These are phyloP conservation scores for Rhinichthys klamathensis DNA, from an alignment of 2,113 vertebrate species.

Conservation along the genomic window DNA sequence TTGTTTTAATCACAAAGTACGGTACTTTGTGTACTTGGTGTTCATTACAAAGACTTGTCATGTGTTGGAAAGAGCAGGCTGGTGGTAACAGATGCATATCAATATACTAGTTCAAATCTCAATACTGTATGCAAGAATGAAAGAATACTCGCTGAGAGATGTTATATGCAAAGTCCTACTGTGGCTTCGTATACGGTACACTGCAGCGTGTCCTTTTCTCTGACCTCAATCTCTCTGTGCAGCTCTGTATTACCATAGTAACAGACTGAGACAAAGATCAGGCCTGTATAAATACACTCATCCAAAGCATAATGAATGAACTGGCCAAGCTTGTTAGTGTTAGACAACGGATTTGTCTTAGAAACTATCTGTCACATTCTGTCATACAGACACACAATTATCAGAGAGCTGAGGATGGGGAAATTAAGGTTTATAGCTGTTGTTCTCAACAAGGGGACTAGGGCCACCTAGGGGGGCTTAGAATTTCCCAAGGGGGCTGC, in stretches of 20 bases:
- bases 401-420: background rate
- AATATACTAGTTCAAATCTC: background rate
- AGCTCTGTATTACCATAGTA: constrained; percentile 30
- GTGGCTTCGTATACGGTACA: background rate
- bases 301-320: constrained; percentile 12
- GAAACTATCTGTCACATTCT: constrained; percentile 3
- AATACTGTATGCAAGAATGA: background rate
- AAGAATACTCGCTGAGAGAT: constrained; percentile 1
- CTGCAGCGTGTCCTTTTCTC: constrained; percentile 21
- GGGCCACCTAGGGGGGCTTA: background rate
- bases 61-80: background rate
- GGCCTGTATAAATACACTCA: constrained; percentile 15
- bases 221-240: constrained; percentile 23
- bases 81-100: background rate
- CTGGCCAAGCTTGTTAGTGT: constrained; percentile 22
- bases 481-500: background rate
- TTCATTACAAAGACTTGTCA: background rate
- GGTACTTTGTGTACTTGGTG: background rate
- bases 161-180: background rate
- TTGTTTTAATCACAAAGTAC: background rate
- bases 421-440: background rate
- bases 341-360: constrained; percentile 11
- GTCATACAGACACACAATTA: constrained; percentile 28
- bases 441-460: background rate
- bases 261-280: constrained; percentile 29